Evolutionary conservation across 1,140 invertebrate genomes (phyloP).

Genomic region (Nautilus pompilius): DNA sequence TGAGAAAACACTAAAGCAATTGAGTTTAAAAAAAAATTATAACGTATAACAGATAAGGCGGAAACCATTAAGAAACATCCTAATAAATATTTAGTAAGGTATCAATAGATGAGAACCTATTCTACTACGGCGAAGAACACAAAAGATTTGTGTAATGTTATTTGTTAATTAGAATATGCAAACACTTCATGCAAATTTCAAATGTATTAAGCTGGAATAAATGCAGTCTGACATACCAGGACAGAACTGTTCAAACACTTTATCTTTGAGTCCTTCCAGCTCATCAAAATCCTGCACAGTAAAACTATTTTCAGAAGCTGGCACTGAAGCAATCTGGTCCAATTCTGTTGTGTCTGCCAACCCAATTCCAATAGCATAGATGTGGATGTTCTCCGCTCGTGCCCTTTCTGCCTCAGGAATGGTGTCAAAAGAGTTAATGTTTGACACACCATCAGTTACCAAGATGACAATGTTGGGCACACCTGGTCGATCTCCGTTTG

Average conservation of each 20-base stretch:
- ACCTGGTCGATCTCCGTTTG: slow-evolving; percentile 33
- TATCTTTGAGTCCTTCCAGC: slow-evolving; percentile 20
- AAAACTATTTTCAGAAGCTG: slow-evolving; percentile 25
- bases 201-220: no score
- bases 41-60: no score
- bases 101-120: no score
- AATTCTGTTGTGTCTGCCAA: slow-evolving; percentile 30
- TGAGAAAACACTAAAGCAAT: no score
- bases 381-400: slow-evolving; percentile 20
- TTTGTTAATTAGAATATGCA: no score
- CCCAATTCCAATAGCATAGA: slow-evolving; percentile 38
- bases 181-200: no score
- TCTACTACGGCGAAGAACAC: no score
- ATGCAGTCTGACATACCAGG: no score
- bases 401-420: slow-evolving; percentile 26
- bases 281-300: slow-evolving; percentile 30
- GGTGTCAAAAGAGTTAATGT: slow-evolving; percentile 29
- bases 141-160: no score
- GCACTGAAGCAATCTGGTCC: slow-evolving; percentile 32
- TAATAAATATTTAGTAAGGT: no score
- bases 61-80: no score
- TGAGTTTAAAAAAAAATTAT: no score
- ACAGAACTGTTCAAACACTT: slow-evolving; percentile 23
- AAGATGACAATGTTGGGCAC: slow-evolving; percentile 37
- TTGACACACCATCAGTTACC: slow-evolving; percentile 47